Base-by-base conservation (phyloP, 2,888 invertebrate genomes). In the Lasioglossum marginatum region DNA sequence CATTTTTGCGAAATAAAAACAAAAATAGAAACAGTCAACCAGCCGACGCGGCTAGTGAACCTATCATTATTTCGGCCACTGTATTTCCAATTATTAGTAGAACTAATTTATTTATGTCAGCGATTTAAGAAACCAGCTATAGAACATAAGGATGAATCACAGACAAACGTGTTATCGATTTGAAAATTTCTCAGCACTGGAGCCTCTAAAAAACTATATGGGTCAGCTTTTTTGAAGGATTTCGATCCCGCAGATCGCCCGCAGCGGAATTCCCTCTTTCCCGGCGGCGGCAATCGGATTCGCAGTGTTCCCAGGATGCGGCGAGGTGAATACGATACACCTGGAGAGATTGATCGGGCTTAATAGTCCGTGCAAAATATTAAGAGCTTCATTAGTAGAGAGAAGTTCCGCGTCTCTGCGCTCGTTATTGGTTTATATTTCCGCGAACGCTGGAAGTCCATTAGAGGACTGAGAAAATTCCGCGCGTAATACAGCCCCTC, bases 401-500 rank as follows among this genome's bases (percentile, higher is more conserved):
- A 45, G 70, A 81, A 81, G 57, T 37, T 60, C 45, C n/a, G 77
- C 34, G 31, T 45, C 60, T 60, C 57, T 23, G 77, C 43, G 31
- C 60, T 71, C 71, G 60, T 77, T 81, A 77, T 81, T 37, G 76
- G 57, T 77, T 77, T 45, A 70, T 66, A 60, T 66, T 57, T 43
- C 60, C 16, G 40, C 27, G 52, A 48, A 73, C 66, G 43, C 66
- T 43, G 43, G 16, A 79, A 68, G 43, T 80, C 79, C 81, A 73
- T 80, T 80, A 74, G 74, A 23, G 68, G 48, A 70, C 73, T 74
- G 52, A 37, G 43, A 70, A 75, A 82, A 82, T 81, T 75, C 31
- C 23, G 8, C 70, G 31, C 37, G 31, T 60, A 70, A 75, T 80
- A 74, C 74, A 60, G 68, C 57, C 43, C 12, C 75, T 63, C 8